A percentile compares a stretch with the other conserved stretches of the same genome.
Conservation (phyloP, 2,888 invertebrate genomes). For the Meteorus cinctellus region DNA sequence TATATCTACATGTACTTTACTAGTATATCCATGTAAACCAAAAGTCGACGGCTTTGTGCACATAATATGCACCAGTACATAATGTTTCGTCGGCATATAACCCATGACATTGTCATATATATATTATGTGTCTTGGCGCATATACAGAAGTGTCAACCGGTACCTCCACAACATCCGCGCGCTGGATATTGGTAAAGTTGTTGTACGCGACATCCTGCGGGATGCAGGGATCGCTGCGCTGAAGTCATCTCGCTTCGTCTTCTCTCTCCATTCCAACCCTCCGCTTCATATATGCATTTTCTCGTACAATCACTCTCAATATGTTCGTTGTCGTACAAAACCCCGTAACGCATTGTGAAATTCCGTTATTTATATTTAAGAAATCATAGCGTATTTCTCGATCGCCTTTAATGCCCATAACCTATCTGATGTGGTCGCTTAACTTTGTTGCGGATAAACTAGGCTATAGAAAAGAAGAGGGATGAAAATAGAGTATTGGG, state of each 20-base stretch:
- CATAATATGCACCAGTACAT: too few species aligned
- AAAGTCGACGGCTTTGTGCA: too few species aligned
- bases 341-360: not conserved
- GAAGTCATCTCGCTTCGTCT: conserved; percentile 1
- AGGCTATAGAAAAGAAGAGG: conserved; percentile 24
- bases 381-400: not conserved
- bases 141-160: conserved; percentile 29
- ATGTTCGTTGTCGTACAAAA: not conserved
- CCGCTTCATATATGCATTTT: conserved; percentile 41
- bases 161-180: conserved; percentile 47
- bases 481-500: conserved; percentile 41
- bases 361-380: not conserved
- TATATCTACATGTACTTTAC: too few species aligned
- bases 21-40: too few species aligned
- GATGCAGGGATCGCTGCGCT: conserved; percentile 33
- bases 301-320: conserved; percentile 13
- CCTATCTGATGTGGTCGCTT: conserved; percentile 35
- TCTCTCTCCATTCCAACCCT: conserved; percentile 52
- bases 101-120: conserved; percentile 30
- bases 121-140: conserved; percentile 4
- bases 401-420: conserved; percentile 23
- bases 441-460: conserved; percentile 46
- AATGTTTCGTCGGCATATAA: not conserved
- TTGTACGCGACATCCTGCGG: conserved; percentile 68
- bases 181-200: conserved; percentile 72